Conservation (phyloP, 2,113 vertebrate species). For the Chinchilla lanigera region DNA sequence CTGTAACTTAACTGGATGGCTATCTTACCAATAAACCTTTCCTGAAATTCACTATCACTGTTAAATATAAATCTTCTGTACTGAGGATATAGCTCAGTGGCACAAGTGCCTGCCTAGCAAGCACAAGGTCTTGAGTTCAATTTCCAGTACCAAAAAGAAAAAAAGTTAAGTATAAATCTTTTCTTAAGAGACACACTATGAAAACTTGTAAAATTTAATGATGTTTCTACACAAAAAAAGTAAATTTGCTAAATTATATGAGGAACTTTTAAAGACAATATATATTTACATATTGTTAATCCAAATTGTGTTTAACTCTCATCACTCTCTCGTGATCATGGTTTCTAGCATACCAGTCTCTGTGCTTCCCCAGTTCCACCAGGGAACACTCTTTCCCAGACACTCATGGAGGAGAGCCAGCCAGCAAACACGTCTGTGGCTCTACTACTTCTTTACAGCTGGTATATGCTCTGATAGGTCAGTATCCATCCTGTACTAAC, state of each 20-base stretch:
- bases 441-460: background rate
- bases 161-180: conserved; percentile 4
- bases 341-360: background rate
- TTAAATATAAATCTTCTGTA: conserved; percentile 31
- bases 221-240: conserved; percentile 9
- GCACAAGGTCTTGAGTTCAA: too few species aligned
- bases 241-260: conserved; percentile 1
- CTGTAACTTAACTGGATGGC: background rate
- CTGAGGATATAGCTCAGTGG: too few species aligned
- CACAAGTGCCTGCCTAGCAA: too few species aligned
- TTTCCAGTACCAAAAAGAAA: too few species aligned
- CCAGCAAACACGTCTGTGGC: background rate
- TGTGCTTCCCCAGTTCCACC: background rate
- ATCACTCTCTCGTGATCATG: background rate
- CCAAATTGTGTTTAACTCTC: background rate
- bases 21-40: background rate
- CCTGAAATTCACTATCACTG: conserved; percentile 22
- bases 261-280: background rate
- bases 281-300: background rate
- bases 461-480: background rate
- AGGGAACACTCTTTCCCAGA: background rate
- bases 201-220: background rate
- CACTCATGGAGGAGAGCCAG: background rate
- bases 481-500: background rate
- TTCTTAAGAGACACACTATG: conserved; percentile 10